Base-by-base conservation (phyloP, 2,113 vertebrate species). In the Carlito syrichta region DNA sequence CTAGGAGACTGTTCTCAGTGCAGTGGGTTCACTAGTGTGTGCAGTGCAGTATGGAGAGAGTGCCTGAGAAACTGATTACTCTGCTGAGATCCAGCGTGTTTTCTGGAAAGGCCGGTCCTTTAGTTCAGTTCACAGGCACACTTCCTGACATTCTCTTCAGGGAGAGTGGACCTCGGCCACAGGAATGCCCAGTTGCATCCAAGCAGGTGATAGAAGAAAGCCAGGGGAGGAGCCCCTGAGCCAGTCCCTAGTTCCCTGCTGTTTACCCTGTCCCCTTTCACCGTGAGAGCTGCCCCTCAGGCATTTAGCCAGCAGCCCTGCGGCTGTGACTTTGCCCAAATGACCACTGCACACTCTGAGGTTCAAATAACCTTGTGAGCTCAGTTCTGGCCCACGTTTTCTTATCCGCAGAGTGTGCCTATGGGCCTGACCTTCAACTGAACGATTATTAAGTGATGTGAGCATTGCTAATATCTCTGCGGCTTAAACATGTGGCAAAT, bases 401-500 rank as follows among this genome's bases (percentile, higher is more conserved):
- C 97, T 81, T 50, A 84, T 56, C 94, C 71, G 62, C 78, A 60
- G 91, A 60, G 4, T 30, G 20, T 71, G 45, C 38, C 84, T 63
- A 27, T 6, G 58, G 38, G 62, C 82, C 52, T 81, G 79, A 78
- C 62, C 83, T 82, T 86, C 89, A 66, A 7, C 35, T 2, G 68
- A 86, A 92, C 27, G 60, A n/a, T 74, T 66, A 74, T 62, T 38
- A 32, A 82, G 85, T 56, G 91, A 91, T 8, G 25, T n/a, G 73
- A 94, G 93, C 96, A 52, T 4, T 96, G 92, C 90, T 96, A 98
- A 98, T 97, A 97, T 96, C 95, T 95, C 89, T 97, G 97, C 0
- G 94, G 96, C 81, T 97, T 94, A 77, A 79, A 96, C 58, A 58
- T 74, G 54, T 97, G 97, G 98, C 97, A 95, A 89, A 89, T 1